Conservation (phyloP, 2,113 vertebrate genomes). For the Alethe castanea region DNA sequence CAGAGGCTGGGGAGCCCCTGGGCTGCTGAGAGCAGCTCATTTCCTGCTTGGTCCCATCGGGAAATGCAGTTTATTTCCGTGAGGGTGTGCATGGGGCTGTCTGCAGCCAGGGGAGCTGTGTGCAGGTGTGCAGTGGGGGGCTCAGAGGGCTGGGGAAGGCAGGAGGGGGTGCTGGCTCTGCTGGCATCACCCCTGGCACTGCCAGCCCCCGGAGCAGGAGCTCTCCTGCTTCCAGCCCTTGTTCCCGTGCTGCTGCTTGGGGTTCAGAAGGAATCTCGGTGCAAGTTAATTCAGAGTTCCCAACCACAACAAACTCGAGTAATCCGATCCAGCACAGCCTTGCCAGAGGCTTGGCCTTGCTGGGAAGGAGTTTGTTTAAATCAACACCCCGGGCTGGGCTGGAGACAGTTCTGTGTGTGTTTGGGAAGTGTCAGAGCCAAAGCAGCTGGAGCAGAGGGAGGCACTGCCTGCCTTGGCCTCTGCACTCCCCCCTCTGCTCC, state of each 20-base stretch:
- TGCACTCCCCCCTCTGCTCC: background rate
- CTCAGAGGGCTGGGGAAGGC: background rate
- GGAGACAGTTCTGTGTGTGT: background rate
- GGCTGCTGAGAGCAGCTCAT: background rate
- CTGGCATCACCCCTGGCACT: rapidly evolving
- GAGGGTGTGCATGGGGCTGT: background rate
- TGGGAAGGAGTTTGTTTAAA: background rate
- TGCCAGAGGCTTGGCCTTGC: background rate
- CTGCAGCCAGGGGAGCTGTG: background rate
- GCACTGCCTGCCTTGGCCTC: rapidly evolving
- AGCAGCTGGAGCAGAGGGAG: background rate
- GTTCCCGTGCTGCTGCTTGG: background rate
- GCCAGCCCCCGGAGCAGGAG: background rate
- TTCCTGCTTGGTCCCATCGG: background rate
- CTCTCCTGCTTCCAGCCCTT: background rate
- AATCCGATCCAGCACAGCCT: background rate
- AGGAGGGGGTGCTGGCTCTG: background rate
- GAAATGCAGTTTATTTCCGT: rapidly evolving
- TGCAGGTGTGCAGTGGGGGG: background rate
- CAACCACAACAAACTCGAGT: background rate
- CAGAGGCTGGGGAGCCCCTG: background rate
- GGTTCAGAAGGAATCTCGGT: background rate
- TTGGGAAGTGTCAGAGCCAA: background rate
- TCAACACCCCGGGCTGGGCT: background rate
- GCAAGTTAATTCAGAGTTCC: background rate